Conservation (phyloP, 1,140 invertebrate species). For the Homalodisca vitripennis region DNA sequence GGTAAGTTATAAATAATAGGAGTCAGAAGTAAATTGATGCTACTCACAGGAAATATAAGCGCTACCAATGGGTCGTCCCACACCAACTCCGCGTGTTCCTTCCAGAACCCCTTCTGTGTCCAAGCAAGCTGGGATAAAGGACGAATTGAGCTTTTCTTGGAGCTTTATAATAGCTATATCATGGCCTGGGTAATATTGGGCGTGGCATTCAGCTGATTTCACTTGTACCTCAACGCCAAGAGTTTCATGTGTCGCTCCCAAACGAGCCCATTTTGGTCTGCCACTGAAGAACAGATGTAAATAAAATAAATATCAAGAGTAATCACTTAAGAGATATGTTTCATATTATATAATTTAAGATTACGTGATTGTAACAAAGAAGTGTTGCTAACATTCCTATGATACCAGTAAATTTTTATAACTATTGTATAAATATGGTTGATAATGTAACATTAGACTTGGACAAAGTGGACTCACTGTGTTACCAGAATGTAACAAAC, state of each 20-base stretch:
- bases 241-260: not conserved
- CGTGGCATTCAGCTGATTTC: not conserved
- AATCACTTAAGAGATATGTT: too few relatives aligned
- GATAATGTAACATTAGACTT: too few relatives aligned
- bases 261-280: not conserved
- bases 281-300: constrained; percentile 4
- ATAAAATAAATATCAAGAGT: too few relatives aligned
- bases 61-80: constrained; percentile 7
- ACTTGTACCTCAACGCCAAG: constrained; percentile 7
- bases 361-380: too few relatives aligned
- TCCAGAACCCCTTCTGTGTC: not conserved
- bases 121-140: constrained; percentile 2
- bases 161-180: constrained; percentile 14
- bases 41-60: constrained; percentile 6
- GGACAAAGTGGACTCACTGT: too few relatives aligned
- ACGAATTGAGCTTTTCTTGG: constrained; percentile 7
- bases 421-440: too few relatives aligned
- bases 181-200: not conserved
- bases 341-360: too few relatives aligned
- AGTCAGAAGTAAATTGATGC: too few relatives aligned
- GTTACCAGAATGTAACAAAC: too few relatives aligned
- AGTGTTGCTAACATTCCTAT: too few relatives aligned
- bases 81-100: not conserved
- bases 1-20: too few relatives aligned
- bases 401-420: too few relatives aligned